phyloP scores from a whole-genome alignment of 2,888 invertebrate species.

The Deilephila porcellus region DNA sequence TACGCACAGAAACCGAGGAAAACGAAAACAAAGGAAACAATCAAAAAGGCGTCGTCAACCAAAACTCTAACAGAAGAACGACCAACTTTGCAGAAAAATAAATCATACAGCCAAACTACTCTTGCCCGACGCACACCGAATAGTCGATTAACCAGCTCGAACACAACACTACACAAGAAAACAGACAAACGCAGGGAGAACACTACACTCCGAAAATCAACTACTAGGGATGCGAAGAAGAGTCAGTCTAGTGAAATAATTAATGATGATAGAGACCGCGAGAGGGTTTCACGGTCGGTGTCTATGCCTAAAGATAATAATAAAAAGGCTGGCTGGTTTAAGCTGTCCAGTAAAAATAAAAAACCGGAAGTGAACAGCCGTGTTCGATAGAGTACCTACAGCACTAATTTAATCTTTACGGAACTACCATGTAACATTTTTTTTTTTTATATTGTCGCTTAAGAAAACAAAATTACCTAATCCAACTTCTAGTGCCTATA shows the following conservation, averaged over 20 bases:
- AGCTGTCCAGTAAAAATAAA: constrained; percentile 82
- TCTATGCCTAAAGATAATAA: constrained; percentile 90
- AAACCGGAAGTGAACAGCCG: constrained; percentile 68
- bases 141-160: constrained; percentile 70
- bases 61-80: constrained; percentile 63
- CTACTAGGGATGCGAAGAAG: constrained; percentile 72
- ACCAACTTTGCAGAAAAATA: constrained; percentile 77
- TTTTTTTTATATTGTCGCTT: constrained; percentile 19
- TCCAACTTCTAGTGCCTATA: background rate
- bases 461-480: constrained; percentile 10
- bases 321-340: constrained; percentile 90
- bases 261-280: constrained; percentile 75
- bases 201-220: constrained; percentile 74
- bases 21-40: constrained; percentile 64
- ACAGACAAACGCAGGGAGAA: constrained; percentile 73
- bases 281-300: constrained; percentile 85
- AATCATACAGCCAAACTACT: constrained; percentile 78
- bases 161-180: constrained; percentile 72
- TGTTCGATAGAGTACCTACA: constrained; percentile 24
- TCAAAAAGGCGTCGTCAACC: constrained; percentile 79
- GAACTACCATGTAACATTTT: constrained; percentile 11
- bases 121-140: constrained; percentile 66
- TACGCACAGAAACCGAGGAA: constrained; percentile 87
- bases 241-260: constrained; percentile 87
- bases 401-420: background rate